Conservation (phyloP, 2,888 invertebrate species). For the Eulithis prunata region DNA sequence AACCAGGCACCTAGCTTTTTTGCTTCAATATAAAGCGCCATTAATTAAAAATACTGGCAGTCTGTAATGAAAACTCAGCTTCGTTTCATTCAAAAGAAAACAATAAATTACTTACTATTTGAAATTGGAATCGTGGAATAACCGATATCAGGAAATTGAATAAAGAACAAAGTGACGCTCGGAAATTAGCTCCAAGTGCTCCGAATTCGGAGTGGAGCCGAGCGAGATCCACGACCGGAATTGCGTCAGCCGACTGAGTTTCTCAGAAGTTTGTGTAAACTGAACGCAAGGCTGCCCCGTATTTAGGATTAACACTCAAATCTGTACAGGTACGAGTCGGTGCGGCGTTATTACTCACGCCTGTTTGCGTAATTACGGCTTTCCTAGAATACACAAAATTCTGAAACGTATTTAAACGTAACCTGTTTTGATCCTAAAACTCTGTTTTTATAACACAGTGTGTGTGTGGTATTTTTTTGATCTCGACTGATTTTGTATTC, state of each 20-base stretch:
- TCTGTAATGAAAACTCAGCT: slow-evolving; percentile 43
- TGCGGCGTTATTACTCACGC: slow-evolving; percentile 40
- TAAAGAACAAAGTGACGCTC: slow-evolving; percentile 83
- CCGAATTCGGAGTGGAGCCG: slow-evolving; percentile 70
- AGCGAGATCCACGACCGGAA: slow-evolving; percentile 80
- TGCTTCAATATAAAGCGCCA: slow-evolving; percentile 47
- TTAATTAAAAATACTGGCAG: slow-evolving; percentile 54
- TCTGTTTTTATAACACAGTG: neutral
- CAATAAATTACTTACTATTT: slow-evolving; percentile 54
- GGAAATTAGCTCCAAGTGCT: slow-evolving; percentile 82
- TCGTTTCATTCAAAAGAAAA: slow-evolving; percentile 52
- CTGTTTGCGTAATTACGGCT: slow-evolving; percentile 50
- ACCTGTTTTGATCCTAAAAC: slow-evolving; percentile 13
- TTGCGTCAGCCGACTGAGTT: slow-evolving; percentile 76
- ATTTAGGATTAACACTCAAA: slow-evolving; percentile 62
- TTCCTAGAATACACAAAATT: slow-evolving; percentile 41
- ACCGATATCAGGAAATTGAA: slow-evolving; percentile 81
- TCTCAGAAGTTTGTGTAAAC: slow-evolving; percentile 77
- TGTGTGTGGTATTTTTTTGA: slow-evolving; percentile 23
- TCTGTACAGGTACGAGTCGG: slow-evolving; percentile 48
- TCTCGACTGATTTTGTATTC: slow-evolving; percentile 20
- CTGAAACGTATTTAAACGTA: slow-evolving; percentile 15
- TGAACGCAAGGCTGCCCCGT: slow-evolving; percentile 63
- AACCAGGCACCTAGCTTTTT: slow-evolving; percentile 47
- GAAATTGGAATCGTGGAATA: slow-evolving; percentile 62